Base-by-base conservation (phyloP, 1,140 invertebrate genomes). In the Lucilia cuprina region DNA sequence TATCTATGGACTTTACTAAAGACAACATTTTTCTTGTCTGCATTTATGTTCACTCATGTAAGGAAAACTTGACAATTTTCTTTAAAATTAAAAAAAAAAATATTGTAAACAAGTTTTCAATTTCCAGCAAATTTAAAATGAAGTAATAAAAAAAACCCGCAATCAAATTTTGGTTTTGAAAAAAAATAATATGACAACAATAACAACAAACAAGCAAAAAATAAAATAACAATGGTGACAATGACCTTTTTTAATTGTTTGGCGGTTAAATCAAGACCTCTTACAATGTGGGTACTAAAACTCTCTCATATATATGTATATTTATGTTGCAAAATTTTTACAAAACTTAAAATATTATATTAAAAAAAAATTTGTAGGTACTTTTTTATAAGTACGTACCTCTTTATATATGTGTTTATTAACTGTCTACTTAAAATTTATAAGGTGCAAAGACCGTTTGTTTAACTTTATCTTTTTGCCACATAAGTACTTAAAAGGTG, bases 11-110 rank as follows among this genome's bases (percentile, higher is more conserved):
- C 25, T 30, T 30, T 30, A 30, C 25, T 30, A 30, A 30, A 30
- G 25, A 1, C 25, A 41, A 41, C 10, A 41, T 41, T 41, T 55
- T 13, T 49, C 2, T 25, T 70, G 65, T 2, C 65, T 70, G 65
- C 65, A 30, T n/a, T n/a, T 13, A 55, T 70, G n/a, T 19, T 70
- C 19, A 70, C 9, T 70, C 65, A 70, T 70, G 19, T 70, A 70
- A 70, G 65, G 65, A 70, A 70, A 70, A 70, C 65, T 70, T 70
- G 65, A 70, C n/a, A 70, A 70, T 70, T 70, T 70, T 70, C 19
- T 70, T 21, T 21, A 10, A 17, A 21, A 70, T 12, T 1, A 7
- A 55, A 55, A 55, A n/a, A 41, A 7, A 41, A 41, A 41, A 41
- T 41, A 41, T 8, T 8, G 10, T 17, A 55, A 55, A 55, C 50